Evolutionary conservation across 2,888 invertebrate genomes (phyloP), one percentile per base, ranked within the genome.

Genomic region (Thereva nobilitata): DNA sequence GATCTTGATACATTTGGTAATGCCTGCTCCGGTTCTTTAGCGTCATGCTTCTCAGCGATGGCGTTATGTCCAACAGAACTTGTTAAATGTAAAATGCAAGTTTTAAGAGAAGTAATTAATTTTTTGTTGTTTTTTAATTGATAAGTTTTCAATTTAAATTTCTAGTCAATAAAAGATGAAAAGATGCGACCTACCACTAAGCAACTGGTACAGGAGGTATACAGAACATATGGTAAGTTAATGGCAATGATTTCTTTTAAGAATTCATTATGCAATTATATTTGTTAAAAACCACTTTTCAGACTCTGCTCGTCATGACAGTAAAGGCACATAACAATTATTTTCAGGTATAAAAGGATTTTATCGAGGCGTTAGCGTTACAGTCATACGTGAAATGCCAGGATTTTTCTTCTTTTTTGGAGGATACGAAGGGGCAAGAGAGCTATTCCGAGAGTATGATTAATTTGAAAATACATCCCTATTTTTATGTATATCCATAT

Each of bases 381-480:
- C 98, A 0, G 88, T 98, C 72, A 89, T 90, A 74, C 85, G 98
- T 72, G 98, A 99, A 84, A 96, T 99, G 93, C 98, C 99, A 0
- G 99, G 99, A 4, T 99, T 99, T 81, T 99, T 99, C 81, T 96
- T 93, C 83, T 99, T 99, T 81, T 99, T 99, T 82, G 99, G 98
- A 52, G 95, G 94, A 70, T 99, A 99, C 82, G 97, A 97, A 83
- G 86, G 89, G 71, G 84, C 86, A 10, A 79, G 89, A 66, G 79
- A 82, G 68, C 64, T 79, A 8, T 72, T 81, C 9, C 73, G 75
- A 41, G 74, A 75, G 81, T 80, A 73, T 4, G 42, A 8, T 42
- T 42, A 2, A 3, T 42, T 4, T 3, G 23, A 23, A 1, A 2
- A 23, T 5, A 2, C 2, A 7, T 49, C 3, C 8, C 4, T 49